A percentile compares a stretch with the other conserved stretches of the same genome.
phyloP scores from a whole-genome alignment of 2,797 vertebrate genomes.

The Sebastes steindachneri region DNA sequence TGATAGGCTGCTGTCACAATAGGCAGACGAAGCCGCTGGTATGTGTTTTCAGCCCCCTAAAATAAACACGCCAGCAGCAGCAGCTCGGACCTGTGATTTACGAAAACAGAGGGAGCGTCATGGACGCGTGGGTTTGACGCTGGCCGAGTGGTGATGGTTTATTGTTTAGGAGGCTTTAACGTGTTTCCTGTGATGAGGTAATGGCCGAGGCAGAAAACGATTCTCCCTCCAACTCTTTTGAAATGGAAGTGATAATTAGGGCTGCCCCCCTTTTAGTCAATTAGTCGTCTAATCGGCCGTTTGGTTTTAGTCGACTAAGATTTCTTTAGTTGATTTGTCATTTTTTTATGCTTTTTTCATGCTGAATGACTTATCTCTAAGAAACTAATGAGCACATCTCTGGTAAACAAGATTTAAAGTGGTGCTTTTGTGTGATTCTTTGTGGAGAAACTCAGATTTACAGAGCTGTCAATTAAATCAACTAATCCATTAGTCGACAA shows the following conservation, averaged over 20 bases:
- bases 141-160: background rate
- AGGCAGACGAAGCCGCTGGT: conserved; percentile 49
- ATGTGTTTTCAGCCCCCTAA: conserved; percentile 60
- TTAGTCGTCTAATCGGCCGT: no score
- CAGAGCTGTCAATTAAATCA: no score
- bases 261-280: no score
- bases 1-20: conserved; percentile 44
- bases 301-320: no score
- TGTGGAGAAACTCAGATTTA: no score
- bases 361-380: no score
- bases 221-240: background rate
- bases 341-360: no score
- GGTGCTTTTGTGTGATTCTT: no score
- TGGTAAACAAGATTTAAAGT: no score
- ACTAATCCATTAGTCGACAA: no score
- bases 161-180: conserved; percentile 32
- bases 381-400: no score
- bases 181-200: conserved; percentile 36
- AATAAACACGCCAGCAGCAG: conserved; percentile 49
- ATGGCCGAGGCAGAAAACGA: background rate
- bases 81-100: conserved; percentile 24
- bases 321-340: no score
- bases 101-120: conserved; percentile 4
- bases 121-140: background rate
- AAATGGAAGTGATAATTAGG: background rate